phyloP scores from a whole-genome alignment of 2,797 vertebrate species.

The Trachops cirrhosus region DNA sequence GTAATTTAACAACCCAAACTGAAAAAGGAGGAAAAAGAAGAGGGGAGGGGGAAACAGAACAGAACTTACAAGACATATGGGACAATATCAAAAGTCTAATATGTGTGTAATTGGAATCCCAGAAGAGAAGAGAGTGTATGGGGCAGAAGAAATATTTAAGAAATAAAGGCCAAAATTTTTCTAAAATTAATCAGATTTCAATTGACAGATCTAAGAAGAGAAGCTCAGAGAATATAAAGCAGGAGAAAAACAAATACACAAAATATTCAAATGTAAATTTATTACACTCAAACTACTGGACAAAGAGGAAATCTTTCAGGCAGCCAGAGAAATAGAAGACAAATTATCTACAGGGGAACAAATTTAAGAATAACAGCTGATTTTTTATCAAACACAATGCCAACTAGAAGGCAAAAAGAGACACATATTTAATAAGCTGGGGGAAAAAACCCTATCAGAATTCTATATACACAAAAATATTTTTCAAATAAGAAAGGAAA shows the following conservation, averaged over 20 bases:
- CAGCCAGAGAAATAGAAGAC: background rate
- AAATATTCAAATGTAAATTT: background rate
- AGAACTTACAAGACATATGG: background rate
- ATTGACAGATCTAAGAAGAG: background rate
- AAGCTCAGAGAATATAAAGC: background rate
- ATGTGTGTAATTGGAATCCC: background rate
- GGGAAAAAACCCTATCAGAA: background rate
- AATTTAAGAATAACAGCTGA: background rate
- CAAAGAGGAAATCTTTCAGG: background rate
- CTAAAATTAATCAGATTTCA: background rate
- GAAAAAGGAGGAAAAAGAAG: background rate
- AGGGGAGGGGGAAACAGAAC: background rate
- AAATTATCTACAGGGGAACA: background rate
- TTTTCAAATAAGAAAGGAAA: background rate
- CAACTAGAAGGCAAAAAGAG: background rate
- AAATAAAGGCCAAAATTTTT: background rate
- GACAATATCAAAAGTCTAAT: background rate
- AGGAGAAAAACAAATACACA: background rate
- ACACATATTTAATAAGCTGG: background rate
- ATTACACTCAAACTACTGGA: background rate
- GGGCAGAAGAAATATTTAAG: background rate
- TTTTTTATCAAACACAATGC: background rate
- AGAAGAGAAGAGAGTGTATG: background rate
- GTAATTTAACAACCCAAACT: background rate
- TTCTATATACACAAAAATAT: background rate